Conservation (phyloP, 2,888 invertebrate species). For the Automeris io region DNA sequence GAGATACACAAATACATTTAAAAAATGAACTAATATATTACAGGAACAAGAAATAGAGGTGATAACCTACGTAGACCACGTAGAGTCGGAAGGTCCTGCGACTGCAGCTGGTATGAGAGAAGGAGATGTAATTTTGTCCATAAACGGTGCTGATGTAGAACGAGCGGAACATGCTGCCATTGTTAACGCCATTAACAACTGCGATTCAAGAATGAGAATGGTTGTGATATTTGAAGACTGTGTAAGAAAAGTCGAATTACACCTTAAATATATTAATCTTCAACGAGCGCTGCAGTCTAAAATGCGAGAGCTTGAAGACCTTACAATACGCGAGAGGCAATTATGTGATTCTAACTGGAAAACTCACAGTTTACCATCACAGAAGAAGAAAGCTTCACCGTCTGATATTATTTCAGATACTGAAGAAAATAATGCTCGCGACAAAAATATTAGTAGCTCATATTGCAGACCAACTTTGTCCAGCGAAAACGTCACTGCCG, state of each 20-base stretch:
- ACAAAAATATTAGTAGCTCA: conserved; percentile 66
- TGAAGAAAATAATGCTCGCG: conserved; percentile 60
- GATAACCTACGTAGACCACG: conserved; percentile 98
- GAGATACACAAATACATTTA: neutral
- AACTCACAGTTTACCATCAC: conserved; percentile 90
- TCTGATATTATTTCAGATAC: conserved; percentile 59
- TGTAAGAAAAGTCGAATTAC: conserved; percentile 93
- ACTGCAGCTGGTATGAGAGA: conserved; percentile 95
- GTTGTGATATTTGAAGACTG: conserved; percentile 98
- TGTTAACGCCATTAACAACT: conserved; percentile 93
- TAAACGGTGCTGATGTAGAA: conserved; percentile 97
- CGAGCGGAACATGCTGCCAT: conserved; percentile 95
- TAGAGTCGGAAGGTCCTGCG: conserved; percentile 94
- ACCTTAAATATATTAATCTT: conserved; percentile 94
- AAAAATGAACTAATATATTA: conserved; percentile 6
- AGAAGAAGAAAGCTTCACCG: conserved; percentile 84
- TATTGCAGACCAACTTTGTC: conserved; percentile 88
- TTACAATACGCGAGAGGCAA: conserved; percentile 88
- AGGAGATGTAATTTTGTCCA: conserved; percentile 97
- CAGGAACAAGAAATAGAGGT: conserved; percentile 94
- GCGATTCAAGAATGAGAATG: conserved; percentile 94
- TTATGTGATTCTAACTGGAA: conserved; percentile 92
- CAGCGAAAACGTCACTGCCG: conserved; percentile 84
- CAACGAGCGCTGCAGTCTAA: conserved; percentile 90
- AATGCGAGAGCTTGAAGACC: conserved; percentile 88